phyloP scores from a whole-genome alignment of 2,888 invertebrate species.

The Caenorhabditis sp. region DNA sequence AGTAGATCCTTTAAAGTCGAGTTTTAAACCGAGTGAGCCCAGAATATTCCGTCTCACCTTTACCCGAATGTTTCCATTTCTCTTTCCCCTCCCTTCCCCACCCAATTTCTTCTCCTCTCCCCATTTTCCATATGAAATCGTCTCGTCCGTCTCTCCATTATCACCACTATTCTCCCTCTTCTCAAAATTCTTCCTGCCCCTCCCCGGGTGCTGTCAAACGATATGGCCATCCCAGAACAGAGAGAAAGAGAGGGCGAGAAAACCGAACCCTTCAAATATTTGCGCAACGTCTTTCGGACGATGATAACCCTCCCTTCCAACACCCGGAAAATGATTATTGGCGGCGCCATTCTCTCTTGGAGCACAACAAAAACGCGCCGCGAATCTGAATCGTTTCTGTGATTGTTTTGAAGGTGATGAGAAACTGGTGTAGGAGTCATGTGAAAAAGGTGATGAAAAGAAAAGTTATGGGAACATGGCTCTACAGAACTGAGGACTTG shows the following conservation, averaged over 20 bases:
- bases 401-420: conserved; percentile 1
- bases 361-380: conserved; percentile 9
- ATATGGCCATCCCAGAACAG: conserved; percentile 44
- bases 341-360: conserved; percentile 27
- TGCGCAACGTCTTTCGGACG: conserved; percentile 60
- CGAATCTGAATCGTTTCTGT: conserved; percentile 6
- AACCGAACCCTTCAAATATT: conserved; percentile 59
- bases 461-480: neutral
- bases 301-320: conserved; percentile 45
- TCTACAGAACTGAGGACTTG: neutral
- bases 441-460: conserved; percentile 7
- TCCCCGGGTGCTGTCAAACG: conserved; percentile 54
- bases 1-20: neutral
- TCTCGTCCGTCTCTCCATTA: conserved; percentile 55
- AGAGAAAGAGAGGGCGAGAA: conserved; percentile 2
- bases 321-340: conserved; percentile 22
- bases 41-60: conserved; percentile 51
- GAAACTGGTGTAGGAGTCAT: conserved; percentile 2
- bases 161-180: conserved; percentile 26
- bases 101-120: neutral
- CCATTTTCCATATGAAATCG: conserved; percentile 49
- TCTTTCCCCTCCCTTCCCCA: conserved; percentile 24
- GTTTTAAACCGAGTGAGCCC: conserved; percentile 22
- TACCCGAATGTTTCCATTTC: conserved; percentile 19
- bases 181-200: conserved; percentile 1